Evolutionary conservation across 2,113 vertebrate genomes (phyloP).

Genomic region (Cyprinodon brontotheroides): DNA sequence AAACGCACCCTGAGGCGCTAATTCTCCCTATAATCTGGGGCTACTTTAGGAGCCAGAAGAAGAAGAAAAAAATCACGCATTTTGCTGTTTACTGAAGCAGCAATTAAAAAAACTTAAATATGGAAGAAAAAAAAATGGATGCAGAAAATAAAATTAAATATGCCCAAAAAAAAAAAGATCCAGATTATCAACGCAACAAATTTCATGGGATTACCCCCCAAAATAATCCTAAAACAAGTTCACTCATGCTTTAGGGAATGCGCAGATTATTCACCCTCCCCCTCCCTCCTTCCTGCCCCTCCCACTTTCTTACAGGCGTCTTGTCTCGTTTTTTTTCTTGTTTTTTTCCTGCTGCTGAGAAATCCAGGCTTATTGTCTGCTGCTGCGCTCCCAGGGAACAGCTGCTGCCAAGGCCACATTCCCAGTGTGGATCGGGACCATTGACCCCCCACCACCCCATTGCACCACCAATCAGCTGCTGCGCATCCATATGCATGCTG

Average conservation of each 20-base stretch:
- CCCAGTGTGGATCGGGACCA: conserved; percentile 65
- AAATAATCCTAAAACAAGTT: conserved; percentile 16
- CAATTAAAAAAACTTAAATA: not conserved
- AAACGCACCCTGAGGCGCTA: conserved; percentile 80
- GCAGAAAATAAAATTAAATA: not conserved
- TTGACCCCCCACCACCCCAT: conserved; percentile 39
- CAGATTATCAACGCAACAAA: not conserved
- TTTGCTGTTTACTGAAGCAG: conserved; percentile 42
- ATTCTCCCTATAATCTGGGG: conserved; percentile 65
- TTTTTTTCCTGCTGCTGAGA: conserved; percentile 59
- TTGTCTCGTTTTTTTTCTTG: conserved; percentile 18
- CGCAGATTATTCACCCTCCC: conserved; percentile 44
- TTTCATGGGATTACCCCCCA: conserved; percentile 18
- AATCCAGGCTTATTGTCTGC: conserved; percentile 82
- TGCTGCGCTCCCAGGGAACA: conserved; percentile 81
- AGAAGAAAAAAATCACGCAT: conserved; percentile 52
- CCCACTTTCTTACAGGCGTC: conserved; percentile 23
- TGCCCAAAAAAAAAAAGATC: not conserved
- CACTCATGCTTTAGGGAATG: conserved; percentile 27
- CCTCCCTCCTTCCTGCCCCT: not conserved
- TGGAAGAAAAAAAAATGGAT: not conserved
- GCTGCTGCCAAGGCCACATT: conserved; percentile 81
- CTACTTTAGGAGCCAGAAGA: conserved; percentile 46
- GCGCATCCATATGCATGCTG: conserved; percentile 64
- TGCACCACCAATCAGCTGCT: conserved; percentile 66